A percentile compares a stretch with the other conserved stretches of the same genome.
These are phyloP conservation scores for Diceros bicornis DNA, from an alignment of 2,797 vertebrate species.

Conservation along the genomic window DNA sequence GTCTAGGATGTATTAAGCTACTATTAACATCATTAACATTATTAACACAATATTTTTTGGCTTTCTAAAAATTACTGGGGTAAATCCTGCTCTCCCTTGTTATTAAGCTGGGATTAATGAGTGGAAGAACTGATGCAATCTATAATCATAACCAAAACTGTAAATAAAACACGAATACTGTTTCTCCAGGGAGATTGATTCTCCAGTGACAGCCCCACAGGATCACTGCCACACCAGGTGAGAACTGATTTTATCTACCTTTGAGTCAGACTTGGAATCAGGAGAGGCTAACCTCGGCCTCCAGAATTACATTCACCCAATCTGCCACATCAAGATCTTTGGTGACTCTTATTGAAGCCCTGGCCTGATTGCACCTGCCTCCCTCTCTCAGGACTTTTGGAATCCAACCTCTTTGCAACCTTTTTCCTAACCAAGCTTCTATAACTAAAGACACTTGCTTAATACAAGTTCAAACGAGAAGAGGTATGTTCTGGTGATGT, in stretches of 20 bases:
- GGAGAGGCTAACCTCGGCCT: neutral
- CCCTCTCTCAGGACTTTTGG: neutral
- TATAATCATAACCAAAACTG: neutral
- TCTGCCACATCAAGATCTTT: neutral
- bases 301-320: neutral
- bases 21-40: neutral
- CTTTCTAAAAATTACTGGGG: neutral
- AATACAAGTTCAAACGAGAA: neutral
- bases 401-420: neutral
- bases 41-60: neutral
- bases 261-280: neutral
- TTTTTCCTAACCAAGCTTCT: neutral
- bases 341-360: neutral
- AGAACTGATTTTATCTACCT: conserved; percentile 16
- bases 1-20: neutral
- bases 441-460: neutral
- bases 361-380: neutral
- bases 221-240: neutral
- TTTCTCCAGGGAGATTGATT: conserved; percentile 46
- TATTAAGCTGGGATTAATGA: conserved; percentile 1
- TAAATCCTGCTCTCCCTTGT: conserved; percentile 14
- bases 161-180: neutral
- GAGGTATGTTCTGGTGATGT: conserved; percentile 42
- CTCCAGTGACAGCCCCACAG: neutral
- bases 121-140: conserved; percentile 44